These are phyloP conservation scores for Henricia sp. DNA, from an alignment of 53 echinoderm and acorn worm genomes.

Conservation along the genomic window DNA sequence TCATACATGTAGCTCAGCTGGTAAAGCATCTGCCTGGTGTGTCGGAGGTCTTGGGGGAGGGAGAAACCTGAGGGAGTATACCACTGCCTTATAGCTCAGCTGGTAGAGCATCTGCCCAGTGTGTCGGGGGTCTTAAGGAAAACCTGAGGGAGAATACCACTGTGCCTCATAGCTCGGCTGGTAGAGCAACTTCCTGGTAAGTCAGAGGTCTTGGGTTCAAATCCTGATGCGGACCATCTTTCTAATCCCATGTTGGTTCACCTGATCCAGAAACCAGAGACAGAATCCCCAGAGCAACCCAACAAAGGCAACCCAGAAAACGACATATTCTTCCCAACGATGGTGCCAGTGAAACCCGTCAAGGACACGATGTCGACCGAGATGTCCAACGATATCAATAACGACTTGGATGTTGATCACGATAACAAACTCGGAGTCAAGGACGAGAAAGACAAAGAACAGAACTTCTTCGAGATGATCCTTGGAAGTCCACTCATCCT, in stretches of 20 bases:
- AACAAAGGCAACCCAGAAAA: slow-evolving; percentile 34
- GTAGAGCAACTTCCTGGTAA: too few relatives aligned
- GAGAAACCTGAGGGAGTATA: background rate
- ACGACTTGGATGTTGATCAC: background rate
- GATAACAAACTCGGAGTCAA: slow-evolving; percentile 37
- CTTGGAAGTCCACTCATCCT: slow-evolving; percentile 73
- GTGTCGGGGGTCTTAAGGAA: too few relatives aligned
- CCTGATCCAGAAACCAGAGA: slow-evolving; percentile 1
- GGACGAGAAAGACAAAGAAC: slow-evolving; percentile 37
- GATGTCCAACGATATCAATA: slow-evolving; percentile 14
- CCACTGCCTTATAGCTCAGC: background rate
- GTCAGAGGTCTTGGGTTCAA: too few relatives aligned
- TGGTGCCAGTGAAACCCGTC: slow-evolving; percentile 8
- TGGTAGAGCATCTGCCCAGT: too few relatives aligned
- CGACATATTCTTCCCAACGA: slow-evolving; percentile 40
- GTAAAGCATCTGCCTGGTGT: too few relatives aligned
- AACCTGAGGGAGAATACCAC: too few relatives aligned
- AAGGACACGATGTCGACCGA: background rate
- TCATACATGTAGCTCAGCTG: too few relatives aligned
- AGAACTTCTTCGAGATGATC: slow-evolving; percentile 74
- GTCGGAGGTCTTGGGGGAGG: too few relatives aligned
- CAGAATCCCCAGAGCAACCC: background rate
- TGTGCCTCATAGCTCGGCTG: too few relatives aligned
- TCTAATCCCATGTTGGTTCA: too few relatives aligned
- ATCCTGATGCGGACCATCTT: too few relatives aligned